phyloP scores from a whole-genome alignment of 2,113 vertebrate genomes.

The Ageneiosus marmoratus region DNA sequence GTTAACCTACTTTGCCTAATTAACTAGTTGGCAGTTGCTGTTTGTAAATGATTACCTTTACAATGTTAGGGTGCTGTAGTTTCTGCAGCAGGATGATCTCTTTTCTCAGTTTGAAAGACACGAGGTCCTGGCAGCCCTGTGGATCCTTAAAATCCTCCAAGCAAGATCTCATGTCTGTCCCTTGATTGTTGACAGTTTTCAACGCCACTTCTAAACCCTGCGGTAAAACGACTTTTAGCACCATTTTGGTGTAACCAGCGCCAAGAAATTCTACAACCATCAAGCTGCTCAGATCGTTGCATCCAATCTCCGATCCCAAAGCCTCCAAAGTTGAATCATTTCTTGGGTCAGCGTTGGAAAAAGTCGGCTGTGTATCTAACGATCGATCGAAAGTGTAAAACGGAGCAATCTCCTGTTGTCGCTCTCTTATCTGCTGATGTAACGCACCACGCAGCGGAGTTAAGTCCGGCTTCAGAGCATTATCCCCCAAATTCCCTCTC shows the following conservation, averaged over 20 bases:
- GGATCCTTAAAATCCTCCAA: conserved; percentile 73
- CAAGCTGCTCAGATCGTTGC: conserved; percentile 70
- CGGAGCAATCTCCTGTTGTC: conserved; percentile 70
- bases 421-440: conserved; percentile 65
- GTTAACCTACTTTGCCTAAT: not conserved
- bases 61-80: conserved; percentile 79
- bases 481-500: conserved; percentile 48
- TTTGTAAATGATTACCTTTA: conserved; percentile 73
- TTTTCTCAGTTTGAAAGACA: conserved; percentile 82
- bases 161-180: conserved; percentile 81
- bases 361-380: not conserved
- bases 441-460: conserved; percentile 58
- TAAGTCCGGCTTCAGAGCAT: conserved; percentile 51
- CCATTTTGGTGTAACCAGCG: conserved; percentile 79
- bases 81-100: conserved; percentile 80
- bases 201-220: conserved; percentile 67
- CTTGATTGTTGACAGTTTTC: conserved; percentile 79
- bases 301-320: conserved; percentile 65
- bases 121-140: conserved; percentile 74
- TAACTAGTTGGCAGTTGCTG: not conserved
- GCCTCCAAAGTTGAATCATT: not conserved
- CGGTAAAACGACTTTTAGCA: conserved; percentile 63
- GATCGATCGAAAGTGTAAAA: conserved; percentile 53
- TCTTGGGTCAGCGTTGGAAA: not conserved
- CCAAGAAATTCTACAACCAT: conserved; percentile 70